Evolutionary conservation across 2,113 vertebrate species (phyloP).

Genomic region (Hyperoodon ampullatus): DNA sequence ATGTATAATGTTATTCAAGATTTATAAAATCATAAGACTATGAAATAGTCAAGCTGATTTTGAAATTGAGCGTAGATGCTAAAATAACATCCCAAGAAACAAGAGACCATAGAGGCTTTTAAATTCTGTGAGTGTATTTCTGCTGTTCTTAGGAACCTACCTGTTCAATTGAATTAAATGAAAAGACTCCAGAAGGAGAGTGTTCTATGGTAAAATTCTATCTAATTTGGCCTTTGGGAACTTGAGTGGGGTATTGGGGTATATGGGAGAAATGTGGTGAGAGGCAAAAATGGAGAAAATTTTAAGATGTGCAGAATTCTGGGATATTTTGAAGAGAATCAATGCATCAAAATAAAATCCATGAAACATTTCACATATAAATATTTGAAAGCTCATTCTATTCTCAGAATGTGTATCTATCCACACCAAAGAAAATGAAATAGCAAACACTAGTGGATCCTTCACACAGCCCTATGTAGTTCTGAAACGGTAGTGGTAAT

Average conservation of each 20-base stretch:
- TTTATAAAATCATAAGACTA: conserved; percentile 44
- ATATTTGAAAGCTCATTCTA: conserved; percentile 23
- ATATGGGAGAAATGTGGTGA: not conserved
- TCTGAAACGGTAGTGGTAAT: not conserved
- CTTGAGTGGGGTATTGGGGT: not conserved
- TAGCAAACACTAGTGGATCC: not conserved
- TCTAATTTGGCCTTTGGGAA: not conserved
- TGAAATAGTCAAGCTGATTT: conserved; percentile 51
- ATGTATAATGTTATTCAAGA: not conserved
- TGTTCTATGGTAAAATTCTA: not conserved
- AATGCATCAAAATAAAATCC: conserved; percentile 43
- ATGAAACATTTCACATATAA: conserved; percentile 5
- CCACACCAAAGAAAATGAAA: conserved; percentile 10
- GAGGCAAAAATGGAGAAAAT: not conserved
- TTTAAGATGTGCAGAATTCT: conserved; percentile 27
- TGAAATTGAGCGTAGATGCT: conserved; percentile 42
- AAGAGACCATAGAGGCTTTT: not conserved
- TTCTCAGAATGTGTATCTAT: not conserved
- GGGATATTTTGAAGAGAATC: conserved; percentile 25
- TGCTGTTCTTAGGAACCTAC: conserved; percentile 38
- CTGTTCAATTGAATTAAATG: conserved; percentile 27
- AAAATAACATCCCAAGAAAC: conserved; percentile 30
- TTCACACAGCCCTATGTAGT: not conserved
- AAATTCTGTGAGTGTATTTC: conserved; percentile 36
- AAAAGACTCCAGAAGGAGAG: not conserved